These are phyloP conservation scores for Eriocheir sinensis DNA, from an alignment of 1,140 invertebrate species.

Conservation along the genomic window DNA sequence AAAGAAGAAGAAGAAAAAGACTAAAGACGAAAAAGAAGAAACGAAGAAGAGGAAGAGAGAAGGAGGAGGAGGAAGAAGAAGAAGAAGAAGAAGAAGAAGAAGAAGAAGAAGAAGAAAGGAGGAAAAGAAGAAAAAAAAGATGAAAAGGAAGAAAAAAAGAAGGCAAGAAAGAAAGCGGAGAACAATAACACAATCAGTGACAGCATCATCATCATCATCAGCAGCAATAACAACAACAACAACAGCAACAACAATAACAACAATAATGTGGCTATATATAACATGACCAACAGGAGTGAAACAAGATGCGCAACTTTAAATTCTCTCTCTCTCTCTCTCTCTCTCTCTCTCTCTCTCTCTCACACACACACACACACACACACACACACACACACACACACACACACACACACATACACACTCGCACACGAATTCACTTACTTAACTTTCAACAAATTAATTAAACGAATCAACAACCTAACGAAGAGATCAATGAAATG, in stretches of 20 bases:
- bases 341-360: slow-evolving; percentile 22
- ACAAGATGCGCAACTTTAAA: background rate
- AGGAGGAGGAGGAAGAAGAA: background rate
- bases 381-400: background rate
- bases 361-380: too few species aligned
- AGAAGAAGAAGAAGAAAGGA: background rate
- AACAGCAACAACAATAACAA: background rate
- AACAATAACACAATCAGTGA: background rate
- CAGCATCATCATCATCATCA: background rate
- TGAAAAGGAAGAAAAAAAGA: background rate
- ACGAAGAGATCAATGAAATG: background rate
- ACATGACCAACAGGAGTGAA: background rate
- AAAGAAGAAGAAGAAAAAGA: background rate
- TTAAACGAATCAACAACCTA: background rate
- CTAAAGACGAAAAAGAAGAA: background rate
- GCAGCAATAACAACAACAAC: background rate
- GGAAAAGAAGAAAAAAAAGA: background rate
- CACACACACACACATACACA: background rate
- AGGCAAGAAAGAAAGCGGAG: background rate
- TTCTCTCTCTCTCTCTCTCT: slow-evolving; percentile 14
- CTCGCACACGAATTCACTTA: background rate
- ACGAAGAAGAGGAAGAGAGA: background rate
- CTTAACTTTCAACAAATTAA: background rate
- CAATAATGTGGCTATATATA: background rate
- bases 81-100: background rate